A percentile compares a stretch with the other conserved stretches of the same genome.
phyloP scores from a whole-genome alignment of 2,797 vertebrate genomes.

The Acipenser oxyrinchus region DNA sequence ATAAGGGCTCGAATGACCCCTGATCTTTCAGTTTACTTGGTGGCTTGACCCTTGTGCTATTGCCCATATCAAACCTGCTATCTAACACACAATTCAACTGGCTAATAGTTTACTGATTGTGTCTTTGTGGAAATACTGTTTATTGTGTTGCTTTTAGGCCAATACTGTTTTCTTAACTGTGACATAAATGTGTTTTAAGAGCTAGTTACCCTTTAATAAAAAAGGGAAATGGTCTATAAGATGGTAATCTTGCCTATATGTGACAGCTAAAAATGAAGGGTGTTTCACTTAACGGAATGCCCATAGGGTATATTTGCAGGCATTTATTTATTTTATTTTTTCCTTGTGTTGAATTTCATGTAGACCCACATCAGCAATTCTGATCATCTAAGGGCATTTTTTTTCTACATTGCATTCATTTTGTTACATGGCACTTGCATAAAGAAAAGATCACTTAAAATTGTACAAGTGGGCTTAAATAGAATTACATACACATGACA shows the following conservation, averaged over 20 bases:
- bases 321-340: too few relatives aligned
- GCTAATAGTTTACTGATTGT: slow-evolving; percentile 28
- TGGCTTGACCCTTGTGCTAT: slow-evolving; percentile 38
- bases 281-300: too few relatives aligned
- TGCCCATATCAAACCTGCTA: slow-evolving; percentile 35
- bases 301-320: too few relatives aligned
- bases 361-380: too few relatives aligned
- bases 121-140: slow-evolving; percentile 17
- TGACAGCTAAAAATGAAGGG: too few relatives aligned
- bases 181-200: slow-evolving; percentile 20
- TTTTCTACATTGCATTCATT: too few relatives aligned
- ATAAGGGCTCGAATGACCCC: slow-evolving; percentile 39
- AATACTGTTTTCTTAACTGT: slow-evolving; percentile 13
- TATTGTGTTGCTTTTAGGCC: slow-evolving; percentile 17
- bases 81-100: slow-evolving; percentile 49
- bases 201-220: slow-evolving; percentile 21
- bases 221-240: slow-evolving; percentile 15
- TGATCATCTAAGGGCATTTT: too few relatives aligned
- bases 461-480: too few relatives aligned
- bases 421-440: too few relatives aligned
- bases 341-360: too few relatives aligned
- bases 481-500: too few relatives aligned
- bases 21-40: slow-evolving; percentile 27
- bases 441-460: too few relatives aligned
- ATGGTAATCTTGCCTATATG: slow-evolving; percentile 5